A percentile compares a stretch with the other conserved stretches of the same genome.
These are phyloP conservation scores for Drosophila bunnanda DNA, from an alignment of 2,888 invertebrate species.

Conservation along the genomic window DNA sequence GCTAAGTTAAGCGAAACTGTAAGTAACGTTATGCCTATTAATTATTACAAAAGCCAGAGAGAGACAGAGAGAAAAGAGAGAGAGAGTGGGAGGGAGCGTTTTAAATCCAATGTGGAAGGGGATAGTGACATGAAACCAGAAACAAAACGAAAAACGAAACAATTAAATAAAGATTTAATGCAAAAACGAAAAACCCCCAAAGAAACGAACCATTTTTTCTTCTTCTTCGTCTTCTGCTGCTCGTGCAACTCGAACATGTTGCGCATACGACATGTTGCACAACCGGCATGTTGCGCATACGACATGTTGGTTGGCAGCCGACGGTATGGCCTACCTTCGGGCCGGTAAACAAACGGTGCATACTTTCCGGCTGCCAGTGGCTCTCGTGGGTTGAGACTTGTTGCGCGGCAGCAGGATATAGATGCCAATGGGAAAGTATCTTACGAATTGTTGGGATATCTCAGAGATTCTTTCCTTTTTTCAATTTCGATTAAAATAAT, in stretches of 20 bases:
- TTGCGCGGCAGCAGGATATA: not conserved
- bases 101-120: constrained; percentile 56
- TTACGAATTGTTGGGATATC: not conserved
- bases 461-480: not conserved
- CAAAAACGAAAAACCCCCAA: constrained; percentile 44
- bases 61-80: not conserved
- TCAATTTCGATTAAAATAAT: not conserved
- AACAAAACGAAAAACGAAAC: constrained; percentile 21
- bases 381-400: constrained; percentile 15
- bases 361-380: constrained; percentile 24
- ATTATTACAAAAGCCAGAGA: constrained; percentile 57
- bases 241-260: constrained; percentile 63
- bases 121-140: constrained; percentile 8
- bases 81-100: constrained; percentile 37
- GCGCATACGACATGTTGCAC: constrained; percentile 2
- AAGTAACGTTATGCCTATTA: constrained; percentile 77
- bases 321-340: constrained; percentile 40
- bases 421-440: not conserved
- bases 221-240: constrained; percentile 22
- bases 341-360: constrained; percentile 26
- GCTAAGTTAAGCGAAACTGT: constrained; percentile 75
- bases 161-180: constrained; percentile 63
- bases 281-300: not conserved
- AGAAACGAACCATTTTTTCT: constrained; percentile 28
- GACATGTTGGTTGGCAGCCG: constrained; percentile 33